Percentiles rank a stretch among this genome's conserved stretches.
These are phyloP conservation scores for Hydrochoerus hydrochaeris DNA, from an alignment of 2,113 vertebrate species.

Conservation along the genomic window DNA sequence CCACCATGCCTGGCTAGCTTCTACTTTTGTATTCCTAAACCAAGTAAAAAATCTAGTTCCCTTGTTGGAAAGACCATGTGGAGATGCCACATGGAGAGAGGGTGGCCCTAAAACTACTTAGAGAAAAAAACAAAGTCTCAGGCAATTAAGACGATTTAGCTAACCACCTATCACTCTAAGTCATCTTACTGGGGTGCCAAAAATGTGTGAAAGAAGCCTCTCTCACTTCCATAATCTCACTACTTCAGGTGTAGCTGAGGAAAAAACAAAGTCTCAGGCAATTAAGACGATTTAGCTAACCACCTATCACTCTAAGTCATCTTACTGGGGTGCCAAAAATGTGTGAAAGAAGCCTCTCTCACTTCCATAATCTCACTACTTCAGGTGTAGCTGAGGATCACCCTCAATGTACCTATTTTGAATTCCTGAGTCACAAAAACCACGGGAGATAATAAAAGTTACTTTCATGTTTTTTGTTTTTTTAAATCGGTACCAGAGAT, in stretches of 20 bases:
- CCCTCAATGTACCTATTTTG: not conserved
- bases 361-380: not conserved
- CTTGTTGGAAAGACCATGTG: not conserved
- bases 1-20: not conserved
- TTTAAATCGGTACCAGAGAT: no score
- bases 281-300: not conserved
- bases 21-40: not conserved
- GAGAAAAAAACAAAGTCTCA: not conserved
- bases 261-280: not conserved
- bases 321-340: not conserved
- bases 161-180: no score
- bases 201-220: not conserved
- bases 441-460: slow-evolving; percentile 1
- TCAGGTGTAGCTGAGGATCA: not conserved
- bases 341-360: not conserved
- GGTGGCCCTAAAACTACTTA: not conserved
- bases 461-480: slow-evolving; percentile 52
- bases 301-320: not conserved
- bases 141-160: no score
- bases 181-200: not conserved
- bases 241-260: not conserved
- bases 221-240: not conserved
- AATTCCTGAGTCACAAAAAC: slow-evolving; percentile 15
- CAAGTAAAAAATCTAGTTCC: not conserved
- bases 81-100: not conserved